Conservation (phyloP, 2,113 vertebrate species). For the Pogonocichla stellata region DNA sequence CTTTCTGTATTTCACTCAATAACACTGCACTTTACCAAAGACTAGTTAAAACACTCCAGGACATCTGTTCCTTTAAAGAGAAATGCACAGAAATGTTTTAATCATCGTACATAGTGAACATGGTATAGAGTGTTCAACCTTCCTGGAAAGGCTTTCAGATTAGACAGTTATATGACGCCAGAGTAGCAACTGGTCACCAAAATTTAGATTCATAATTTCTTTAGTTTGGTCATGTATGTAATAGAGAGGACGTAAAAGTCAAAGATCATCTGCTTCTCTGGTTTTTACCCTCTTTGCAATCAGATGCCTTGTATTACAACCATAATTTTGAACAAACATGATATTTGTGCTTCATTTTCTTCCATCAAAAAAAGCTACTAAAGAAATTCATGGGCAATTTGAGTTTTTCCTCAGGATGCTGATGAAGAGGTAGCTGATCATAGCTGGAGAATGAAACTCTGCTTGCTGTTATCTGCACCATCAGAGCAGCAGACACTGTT, state of each 20-base stretch:
- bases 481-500: neutral
- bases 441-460: neutral
- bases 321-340: neutral
- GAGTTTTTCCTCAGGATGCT: neutral
- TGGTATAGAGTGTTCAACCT: neutral
- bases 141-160: neutral
- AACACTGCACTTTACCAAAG: neutral
- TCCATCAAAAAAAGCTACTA: neutral
- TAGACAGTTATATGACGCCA: neutral
- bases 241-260: neutral
- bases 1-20: neutral
- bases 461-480: neutral
- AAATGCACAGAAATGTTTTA: neutral
- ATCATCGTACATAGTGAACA: neutral
- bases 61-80: neutral
- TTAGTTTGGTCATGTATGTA: neutral
- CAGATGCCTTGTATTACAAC: neutral
- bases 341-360: neutral
- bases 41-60: neutral
- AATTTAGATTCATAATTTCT: neutral
- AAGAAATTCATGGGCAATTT: neutral
- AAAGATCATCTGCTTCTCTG: neutral
- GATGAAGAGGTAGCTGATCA: neutral
- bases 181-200: neutral
- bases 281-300: neutral